Percentiles rank a stretch among this genome's conserved stretches.
Conservation (phyloP, 1,140 invertebrate species). For the Ceratosolen solmsi region DNA sequence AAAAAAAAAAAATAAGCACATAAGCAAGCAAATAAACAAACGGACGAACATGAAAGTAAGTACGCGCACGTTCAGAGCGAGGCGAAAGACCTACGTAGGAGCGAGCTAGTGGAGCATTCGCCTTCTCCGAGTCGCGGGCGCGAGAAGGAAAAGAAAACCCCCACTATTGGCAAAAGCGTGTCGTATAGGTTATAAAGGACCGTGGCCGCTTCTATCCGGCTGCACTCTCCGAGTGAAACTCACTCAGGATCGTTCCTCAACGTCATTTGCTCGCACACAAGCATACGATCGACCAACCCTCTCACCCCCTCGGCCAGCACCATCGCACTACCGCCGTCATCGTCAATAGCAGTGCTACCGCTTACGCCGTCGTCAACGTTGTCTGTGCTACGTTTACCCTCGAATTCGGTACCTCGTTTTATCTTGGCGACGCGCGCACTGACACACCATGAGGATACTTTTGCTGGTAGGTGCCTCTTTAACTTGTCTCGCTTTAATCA, state of each 20-base stretch:
- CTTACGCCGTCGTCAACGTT: not conserved
- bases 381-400: not conserved
- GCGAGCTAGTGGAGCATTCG: not conserved
- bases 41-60: not conserved
- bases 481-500: not conserved
- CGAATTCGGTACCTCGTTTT: not conserved
- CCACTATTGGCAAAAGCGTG: conserved; percentile 60
- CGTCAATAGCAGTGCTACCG: no score
- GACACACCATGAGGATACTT: conserved; percentile 70
- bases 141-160: conserved; percentile 56
- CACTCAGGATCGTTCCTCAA: conserved; percentile 64
- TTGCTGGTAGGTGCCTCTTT: conserved; percentile 65
- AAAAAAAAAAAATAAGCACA: no score
- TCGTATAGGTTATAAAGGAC: conserved; percentile 73
- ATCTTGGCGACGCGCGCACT: not conserved
- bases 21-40: not conserved
- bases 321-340: no score
- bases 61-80: not conserved
- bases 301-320: no score
- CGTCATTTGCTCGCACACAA: conserved; percentile 3
- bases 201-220: conserved; percentile 66
- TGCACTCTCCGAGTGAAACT: conserved; percentile 74
- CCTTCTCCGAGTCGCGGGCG: conserved; percentile 6
- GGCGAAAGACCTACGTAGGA: not conserved
- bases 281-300: not conserved